Evolutionary conservation across 2,888 invertebrate genomes (phyloP).

Genomic region (Zaprionus lineosus): DNA sequence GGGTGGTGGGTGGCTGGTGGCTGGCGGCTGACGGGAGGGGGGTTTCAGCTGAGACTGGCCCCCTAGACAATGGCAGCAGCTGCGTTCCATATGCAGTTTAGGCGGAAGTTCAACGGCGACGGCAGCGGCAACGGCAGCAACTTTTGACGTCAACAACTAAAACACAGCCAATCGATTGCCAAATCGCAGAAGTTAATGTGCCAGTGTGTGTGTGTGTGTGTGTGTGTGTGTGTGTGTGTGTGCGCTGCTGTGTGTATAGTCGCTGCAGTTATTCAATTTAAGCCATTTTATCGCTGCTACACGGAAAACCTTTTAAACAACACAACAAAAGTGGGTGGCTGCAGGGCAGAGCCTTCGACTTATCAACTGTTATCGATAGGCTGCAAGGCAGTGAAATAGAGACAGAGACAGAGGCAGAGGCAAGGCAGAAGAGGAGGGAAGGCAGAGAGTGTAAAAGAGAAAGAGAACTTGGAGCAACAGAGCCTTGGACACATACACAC

Average conservation of each 20-base stretch:
- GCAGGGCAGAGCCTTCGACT: slow-evolving; percentile 33
- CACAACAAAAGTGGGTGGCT: slow-evolving; percentile 48
- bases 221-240: slow-evolving; percentile 9
- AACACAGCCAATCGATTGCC: slow-evolving; percentile 46
- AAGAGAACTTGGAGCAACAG: slow-evolving; percentile 2
- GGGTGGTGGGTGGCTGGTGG: background rate
- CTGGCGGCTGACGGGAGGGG: background rate
- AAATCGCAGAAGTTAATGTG: slow-evolving; percentile 27
- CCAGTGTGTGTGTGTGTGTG: slow-evolving; percentile 1
- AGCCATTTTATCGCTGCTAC: slow-evolving; percentile 67
- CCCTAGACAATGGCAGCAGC: slow-evolving; percentile 9
- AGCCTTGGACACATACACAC: slow-evolving; percentile 9
- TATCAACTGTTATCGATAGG: slow-evolving; percentile 70
- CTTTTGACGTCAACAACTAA: slow-evolving; percentile 11
- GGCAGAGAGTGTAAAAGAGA: no score
- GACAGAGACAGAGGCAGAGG: background rate
- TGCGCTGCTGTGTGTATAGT: background rate
- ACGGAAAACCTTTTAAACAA: slow-evolving; percentile 73
- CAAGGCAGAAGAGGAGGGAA: no score
- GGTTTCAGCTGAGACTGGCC: background rate
- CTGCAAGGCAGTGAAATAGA: slow-evolving; percentile 27
- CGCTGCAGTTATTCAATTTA: slow-evolving; percentile 73
- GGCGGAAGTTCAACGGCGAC: slow-evolving; percentile 40
- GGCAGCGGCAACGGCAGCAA: slow-evolving; percentile 3
- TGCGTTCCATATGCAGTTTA: slow-evolving; percentile 20